Base-by-base conservation (phyloP, 1,140 invertebrate species). In the Drosophila rhopaloa region DNA sequence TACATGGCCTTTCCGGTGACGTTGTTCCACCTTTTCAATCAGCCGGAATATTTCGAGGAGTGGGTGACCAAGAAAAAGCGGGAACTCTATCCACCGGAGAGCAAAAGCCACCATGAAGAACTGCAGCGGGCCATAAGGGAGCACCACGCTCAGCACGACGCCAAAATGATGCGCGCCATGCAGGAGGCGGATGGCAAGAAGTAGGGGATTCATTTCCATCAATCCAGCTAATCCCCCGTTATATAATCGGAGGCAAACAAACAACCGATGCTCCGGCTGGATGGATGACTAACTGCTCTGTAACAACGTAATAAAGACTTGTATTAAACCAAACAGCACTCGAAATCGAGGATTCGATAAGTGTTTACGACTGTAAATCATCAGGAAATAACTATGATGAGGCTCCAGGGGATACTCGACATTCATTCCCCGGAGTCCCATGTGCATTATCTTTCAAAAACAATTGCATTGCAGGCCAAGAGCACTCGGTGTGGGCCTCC, bases 1-100 rank as follows among this genome's bases (percentile, higher is more conserved):
- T 98, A 98, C 83, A 95, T 98, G 93, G 93, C 94, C 0, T 98
- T 98, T 92, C 97, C 97, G 0, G 97, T 98, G 5, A 93, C 91
- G 4, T 79, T 97, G 10, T 98, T 98, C 83, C 96, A 98, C 91
- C 94, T 95, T 68, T 98, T 97, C 83, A 98, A 98, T 92, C 96
- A 97, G 83, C 96, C 97, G 6, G 93, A 94, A 47, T 96, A 95
- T 84, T 97, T 97, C 92, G 96, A 97, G 91, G 94, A 96, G 63
- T 96, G 95, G 95, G 95, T 97, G 6, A 95, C 94, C 32, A 94
- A 95, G 66, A 95, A 94, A 41, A 96, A 95, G 82, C 91, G 94
- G 27, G 93, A 96, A 80, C 89, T 95, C 13, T 96, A 94, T 91
- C 96, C 96, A n/a, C 95, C 95, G 6, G 95, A 95, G 72, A 94